Percentiles rank a stretch among this genome's conserved stretches.
phyloP scores from a whole-genome alignment of 1,140 invertebrate species.

The Mya arenaria region DNA sequence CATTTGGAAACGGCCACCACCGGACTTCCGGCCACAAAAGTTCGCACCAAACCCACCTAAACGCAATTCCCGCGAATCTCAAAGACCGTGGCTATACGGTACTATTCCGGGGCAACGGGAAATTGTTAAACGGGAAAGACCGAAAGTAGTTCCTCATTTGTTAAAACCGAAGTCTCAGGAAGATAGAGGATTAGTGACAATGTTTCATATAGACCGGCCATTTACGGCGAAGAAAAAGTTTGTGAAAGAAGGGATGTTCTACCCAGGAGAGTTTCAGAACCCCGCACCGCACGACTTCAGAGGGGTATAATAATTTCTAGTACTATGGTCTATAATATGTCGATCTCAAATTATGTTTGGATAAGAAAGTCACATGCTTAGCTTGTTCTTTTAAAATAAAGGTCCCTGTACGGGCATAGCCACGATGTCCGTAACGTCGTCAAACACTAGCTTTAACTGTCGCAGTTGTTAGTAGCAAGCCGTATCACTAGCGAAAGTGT shows the following conservation, averaged over 20 bases:
- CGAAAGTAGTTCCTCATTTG: constrained; percentile 64
- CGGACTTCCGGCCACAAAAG: constrained; percentile 76
- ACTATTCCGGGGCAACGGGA: constrained; percentile 70
- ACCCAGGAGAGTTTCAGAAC: constrained; percentile 63
- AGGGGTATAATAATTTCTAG: constrained; percentile 65
- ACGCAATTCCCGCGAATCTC: constrained; percentile 76
- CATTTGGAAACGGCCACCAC: constrained; percentile 77
- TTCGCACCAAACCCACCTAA: constrained; percentile 77
- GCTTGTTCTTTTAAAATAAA: too few relatives aligned
- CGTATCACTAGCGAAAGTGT: too few relatives aligned
- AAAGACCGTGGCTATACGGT: constrained; percentile 77
- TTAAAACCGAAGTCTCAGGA: constrained; percentile 53
- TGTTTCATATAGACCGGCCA: constrained; percentile 71
- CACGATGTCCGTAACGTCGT: too few relatives aligned
- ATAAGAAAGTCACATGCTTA: too few relatives aligned
- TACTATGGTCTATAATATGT: background rate
- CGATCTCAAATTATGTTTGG: background rate
- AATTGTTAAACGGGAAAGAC: constrained; percentile 60
- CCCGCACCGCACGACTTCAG: constrained; percentile 77
- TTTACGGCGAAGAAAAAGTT: constrained; percentile 77
- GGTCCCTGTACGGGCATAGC: too few relatives aligned
- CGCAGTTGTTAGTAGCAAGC: too few relatives aligned
- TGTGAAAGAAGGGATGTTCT: constrained; percentile 71
- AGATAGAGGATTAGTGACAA: constrained; percentile 60
- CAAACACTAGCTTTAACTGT: too few relatives aligned